A percentile compares a stretch with the other conserved stretches of the same genome.
phyloP scores from a whole-genome alignment of 2,888 invertebrate genomes.

The Lycia hirtaria region DNA sequence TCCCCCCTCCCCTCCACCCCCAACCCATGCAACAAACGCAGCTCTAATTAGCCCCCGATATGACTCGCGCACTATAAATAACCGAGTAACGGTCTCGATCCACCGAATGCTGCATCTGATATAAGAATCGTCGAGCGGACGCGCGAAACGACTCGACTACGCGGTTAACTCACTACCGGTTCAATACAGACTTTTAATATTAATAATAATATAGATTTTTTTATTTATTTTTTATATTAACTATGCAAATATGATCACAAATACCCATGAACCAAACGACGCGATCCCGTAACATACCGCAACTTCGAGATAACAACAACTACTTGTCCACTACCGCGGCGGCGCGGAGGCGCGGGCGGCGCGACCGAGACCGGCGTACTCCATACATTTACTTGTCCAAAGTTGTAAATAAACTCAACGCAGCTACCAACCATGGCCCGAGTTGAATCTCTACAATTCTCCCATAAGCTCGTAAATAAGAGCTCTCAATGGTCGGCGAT shows the following conservation, averaged over 20 bases:
- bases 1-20: no score
- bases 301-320: constrained; percentile 69
- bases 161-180: constrained; percentile 62
- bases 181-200: constrained; percentile 66
- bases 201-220: constrained; percentile 74
- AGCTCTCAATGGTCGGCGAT: no score
- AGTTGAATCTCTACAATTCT: no score
- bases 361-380: constrained; percentile 32
- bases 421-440: no score
- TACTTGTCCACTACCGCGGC: constrained; percentile 60
- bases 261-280: constrained; percentile 81
- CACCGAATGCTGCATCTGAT: constrained; percentile 43
- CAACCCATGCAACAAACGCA: constrained; percentile 42
- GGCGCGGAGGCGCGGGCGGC: constrained; percentile 21
- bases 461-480: no score
- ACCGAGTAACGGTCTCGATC: constrained; percentile 39
- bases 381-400: no score
- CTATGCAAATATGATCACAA: constrained; percentile 82
- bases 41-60: constrained; percentile 58
- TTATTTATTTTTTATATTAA: constrained; percentile 70
- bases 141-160: constrained; percentile 49
- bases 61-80: constrained; percentile 65
- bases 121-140: constrained; percentile 38
- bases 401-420: no score
- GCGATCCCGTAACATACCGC: constrained; percentile 70